Evolutionary conservation across 2,888 invertebrate species (phyloP).

Genomic region (Diloba caeruleocephala): DNA sequence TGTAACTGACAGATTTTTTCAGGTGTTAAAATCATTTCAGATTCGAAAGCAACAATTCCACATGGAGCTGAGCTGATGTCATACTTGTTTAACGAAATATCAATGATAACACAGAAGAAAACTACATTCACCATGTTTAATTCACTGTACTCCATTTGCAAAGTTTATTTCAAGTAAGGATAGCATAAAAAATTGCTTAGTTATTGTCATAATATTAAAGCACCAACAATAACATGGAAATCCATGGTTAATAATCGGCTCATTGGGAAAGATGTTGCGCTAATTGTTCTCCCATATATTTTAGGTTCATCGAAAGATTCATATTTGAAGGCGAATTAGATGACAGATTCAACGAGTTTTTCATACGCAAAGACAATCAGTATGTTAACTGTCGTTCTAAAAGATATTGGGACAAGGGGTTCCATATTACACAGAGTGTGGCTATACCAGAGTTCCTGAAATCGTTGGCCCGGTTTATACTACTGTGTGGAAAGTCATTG

Average conservation of each 20-base stretch:
- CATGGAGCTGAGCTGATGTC: slow-evolving; percentile 90
- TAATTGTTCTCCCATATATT: slow-evolving; percentile 34
- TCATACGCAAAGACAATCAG: slow-evolving; percentile 92
- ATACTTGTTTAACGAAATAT: slow-evolving; percentile 90
- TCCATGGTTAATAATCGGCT: no score
- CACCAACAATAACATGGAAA: no score
- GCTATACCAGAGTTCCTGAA: slow-evolving; percentile 92
- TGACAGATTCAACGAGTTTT: slow-evolving; percentile 95
- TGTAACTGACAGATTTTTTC: no score
- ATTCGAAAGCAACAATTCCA: slow-evolving; percentile 66
- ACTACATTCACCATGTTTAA: slow-evolving; percentile 89
- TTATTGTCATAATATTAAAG: no score
- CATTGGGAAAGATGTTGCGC: background rate
- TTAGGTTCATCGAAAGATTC: slow-evolving; percentile 94
- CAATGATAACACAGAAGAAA: slow-evolving; percentile 87
- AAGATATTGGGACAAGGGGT: slow-evolving; percentile 92
- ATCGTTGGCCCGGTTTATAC: slow-evolving; percentile 90
- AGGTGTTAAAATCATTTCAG: slow-evolving; percentile 61
- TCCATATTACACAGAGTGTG: slow-evolving; percentile 83
- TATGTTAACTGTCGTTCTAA: slow-evolving; percentile 90
- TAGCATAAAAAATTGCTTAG: background rate
- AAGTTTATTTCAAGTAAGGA: slow-evolving; percentile 89
- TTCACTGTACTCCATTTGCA: slow-evolving; percentile 87
- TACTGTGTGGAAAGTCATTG: slow-evolving; percentile 93
- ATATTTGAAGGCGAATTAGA: slow-evolving; percentile 95